These are phyloP conservation scores for Acronicta aceris DNA, from an alignment of 2,888 invertebrate species.

Conservation along the genomic window DNA sequence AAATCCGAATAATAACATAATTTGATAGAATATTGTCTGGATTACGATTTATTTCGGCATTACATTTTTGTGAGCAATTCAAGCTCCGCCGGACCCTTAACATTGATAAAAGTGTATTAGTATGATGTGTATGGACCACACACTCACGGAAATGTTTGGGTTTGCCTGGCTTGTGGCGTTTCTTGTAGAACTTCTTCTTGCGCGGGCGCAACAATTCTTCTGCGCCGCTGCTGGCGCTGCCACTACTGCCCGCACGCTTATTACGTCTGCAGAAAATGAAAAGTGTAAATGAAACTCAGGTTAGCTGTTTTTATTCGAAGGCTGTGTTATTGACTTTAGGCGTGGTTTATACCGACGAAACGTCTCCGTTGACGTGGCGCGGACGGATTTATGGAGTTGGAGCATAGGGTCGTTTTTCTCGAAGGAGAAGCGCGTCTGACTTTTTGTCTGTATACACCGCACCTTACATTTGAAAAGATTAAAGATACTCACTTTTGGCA, in stretches of 20 bases:
- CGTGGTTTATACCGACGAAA: no score
- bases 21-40: no score
- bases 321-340: background rate
- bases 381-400: no score
- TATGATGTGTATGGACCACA: slow-evolving; percentile 65
- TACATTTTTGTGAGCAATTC: no score
- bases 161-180: slow-evolving; percentile 89
- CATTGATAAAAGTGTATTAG: slow-evolving; percentile 59
- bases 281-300: no score
- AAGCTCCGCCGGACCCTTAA: no score
- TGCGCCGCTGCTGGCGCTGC: slow-evolving; percentile 85
- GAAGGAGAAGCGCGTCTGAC: no score
- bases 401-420: no score
- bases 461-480: background rate
- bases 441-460: no score
- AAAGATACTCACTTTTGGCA: slow-evolving; percentile 82
- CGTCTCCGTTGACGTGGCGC: no score
- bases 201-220: slow-evolving; percentile 86
- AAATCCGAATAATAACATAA: no score
- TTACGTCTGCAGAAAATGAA: slow-evolving; percentile 67
- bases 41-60: no score
- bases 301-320: background rate
- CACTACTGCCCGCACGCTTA: slow-evolving; percentile 86
- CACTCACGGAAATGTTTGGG: slow-evolving; percentile 85
- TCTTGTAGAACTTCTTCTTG: slow-evolving; percentile 91